These are phyloP conservation scores for Barnardius zonarius DNA, from an alignment of 2,113 vertebrate species.

Conservation along the genomic window DNA sequence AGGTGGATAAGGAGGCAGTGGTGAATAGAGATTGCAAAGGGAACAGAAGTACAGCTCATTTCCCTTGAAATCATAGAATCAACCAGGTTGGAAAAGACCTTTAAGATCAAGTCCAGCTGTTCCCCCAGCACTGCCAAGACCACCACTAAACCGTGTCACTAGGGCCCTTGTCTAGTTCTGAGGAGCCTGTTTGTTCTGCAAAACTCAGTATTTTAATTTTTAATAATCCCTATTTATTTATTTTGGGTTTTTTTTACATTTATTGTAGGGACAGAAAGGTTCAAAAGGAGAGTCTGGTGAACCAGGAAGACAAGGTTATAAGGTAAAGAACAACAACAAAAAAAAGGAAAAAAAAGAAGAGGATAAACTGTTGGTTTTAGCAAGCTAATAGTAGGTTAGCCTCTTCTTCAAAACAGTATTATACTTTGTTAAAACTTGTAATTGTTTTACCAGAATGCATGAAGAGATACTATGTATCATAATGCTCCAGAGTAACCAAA, in stretches of 20 bases:
- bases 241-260: not conserved
- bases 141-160: not conserved
- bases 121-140: not conserved
- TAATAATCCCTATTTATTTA: not conserved
- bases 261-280: constrained; percentile 92
- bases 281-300: constrained; percentile 92
- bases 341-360: not conserved
- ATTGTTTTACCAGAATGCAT: not conserved
- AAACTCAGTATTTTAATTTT: not conserved
- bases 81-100: not conserved
- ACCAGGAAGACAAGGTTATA: constrained; percentile 97
- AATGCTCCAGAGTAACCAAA: not conserved
- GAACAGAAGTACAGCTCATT: not conserved
- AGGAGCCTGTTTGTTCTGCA: not conserved
- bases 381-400: not conserved
- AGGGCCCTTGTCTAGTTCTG: not conserved
- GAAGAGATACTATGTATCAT: not conserved
- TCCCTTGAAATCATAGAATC: not conserved
- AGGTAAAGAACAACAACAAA: constrained; percentile 77
- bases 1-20: not conserved
- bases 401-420: not conserved
- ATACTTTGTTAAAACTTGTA: not conserved
- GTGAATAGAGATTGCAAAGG: not conserved
- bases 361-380: not conserved
- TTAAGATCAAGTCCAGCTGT: not conserved